Conservation (phyloP, 1,140 invertebrate species). For the Brachionus sp. region DNA sequence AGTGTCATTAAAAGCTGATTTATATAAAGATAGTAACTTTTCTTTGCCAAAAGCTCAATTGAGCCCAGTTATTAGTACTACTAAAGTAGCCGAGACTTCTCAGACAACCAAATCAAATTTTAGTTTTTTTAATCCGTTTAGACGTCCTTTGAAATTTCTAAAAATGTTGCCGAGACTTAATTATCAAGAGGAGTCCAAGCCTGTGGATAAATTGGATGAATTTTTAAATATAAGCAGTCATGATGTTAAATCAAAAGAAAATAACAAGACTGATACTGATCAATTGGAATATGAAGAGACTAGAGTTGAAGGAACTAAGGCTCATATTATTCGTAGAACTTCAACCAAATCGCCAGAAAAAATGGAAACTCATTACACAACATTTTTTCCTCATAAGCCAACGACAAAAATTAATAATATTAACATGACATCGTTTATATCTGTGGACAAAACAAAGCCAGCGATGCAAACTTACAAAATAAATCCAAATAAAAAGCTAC, state of each 20-base stretch:
- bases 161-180: conserved; percentile 1
- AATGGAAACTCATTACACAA: conserved; percentile 8
- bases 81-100: not conserved
- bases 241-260: not conserved
- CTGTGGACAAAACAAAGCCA: conserved; percentile 25
- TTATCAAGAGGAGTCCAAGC: not conserved
- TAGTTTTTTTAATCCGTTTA: conserved; percentile 1
- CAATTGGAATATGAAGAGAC: conserved; percentile 1
- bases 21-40: conserved; percentile 10
- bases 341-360: not conserved
- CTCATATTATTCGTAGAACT: not conserved
- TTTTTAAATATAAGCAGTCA: not conserved
- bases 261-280: not conserved
- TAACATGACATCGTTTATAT: not conserved
- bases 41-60: not conserved
- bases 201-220: not conserved
- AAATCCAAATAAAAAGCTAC: conserved; percentile 28
- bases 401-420: not conserved
- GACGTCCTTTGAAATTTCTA: conserved; percentile 7
- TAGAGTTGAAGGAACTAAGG: not conserved
- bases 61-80: not conserved
- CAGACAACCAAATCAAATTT: not conserved
- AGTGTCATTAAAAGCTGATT: not conserved
- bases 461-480: conserved; percentile 42
- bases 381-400: conserved; percentile 25